These are phyloP conservation scores for Pollimyrus isidori DNA, from an alignment of 2,113 vertebrate genomes.

Conservation along the genomic window DNA sequence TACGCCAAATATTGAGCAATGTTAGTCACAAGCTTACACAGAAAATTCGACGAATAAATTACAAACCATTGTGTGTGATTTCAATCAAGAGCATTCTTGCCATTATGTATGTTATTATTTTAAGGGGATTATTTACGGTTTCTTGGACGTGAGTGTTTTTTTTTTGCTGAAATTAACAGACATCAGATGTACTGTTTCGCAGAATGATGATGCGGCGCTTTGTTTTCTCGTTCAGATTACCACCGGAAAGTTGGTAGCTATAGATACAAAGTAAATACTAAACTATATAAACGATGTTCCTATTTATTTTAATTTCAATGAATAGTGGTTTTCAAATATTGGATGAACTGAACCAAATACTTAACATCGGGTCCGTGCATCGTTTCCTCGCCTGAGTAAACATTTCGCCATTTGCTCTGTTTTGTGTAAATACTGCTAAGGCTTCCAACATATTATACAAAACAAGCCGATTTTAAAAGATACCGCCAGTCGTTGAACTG, in stretches of 20 bases:
- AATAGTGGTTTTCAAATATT: not conserved
- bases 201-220: not conserved
- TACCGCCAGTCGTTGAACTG: not conserved
- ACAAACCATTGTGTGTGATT: not conserved
- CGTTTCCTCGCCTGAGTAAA: not conserved
- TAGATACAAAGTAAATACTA: not conserved
- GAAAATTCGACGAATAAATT: not conserved
- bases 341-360: not conserved
- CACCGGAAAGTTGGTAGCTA: not conserved
- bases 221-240: not conserved
- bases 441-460: not conserved
- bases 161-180: constrained; percentile 29
- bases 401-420: not conserved
- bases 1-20: not conserved
- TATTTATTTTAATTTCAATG: not conserved
- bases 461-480: not conserved
- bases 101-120: not conserved
- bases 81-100: not conserved
- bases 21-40: not conserved
- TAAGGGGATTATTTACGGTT: not conserved
- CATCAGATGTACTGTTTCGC: constrained; percentile 31
- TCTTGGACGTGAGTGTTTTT: not conserved
- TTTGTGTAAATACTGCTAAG: not conserved
- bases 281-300: not conserved
- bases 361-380: not conserved